A percentile compares a stretch with the other conserved stretches of the same genome.
These are phyloP conservation scores for Streptopelia turtur DNA, from an alignment of 2,797 vertebrate species.

Conservation along the genomic window DNA sequence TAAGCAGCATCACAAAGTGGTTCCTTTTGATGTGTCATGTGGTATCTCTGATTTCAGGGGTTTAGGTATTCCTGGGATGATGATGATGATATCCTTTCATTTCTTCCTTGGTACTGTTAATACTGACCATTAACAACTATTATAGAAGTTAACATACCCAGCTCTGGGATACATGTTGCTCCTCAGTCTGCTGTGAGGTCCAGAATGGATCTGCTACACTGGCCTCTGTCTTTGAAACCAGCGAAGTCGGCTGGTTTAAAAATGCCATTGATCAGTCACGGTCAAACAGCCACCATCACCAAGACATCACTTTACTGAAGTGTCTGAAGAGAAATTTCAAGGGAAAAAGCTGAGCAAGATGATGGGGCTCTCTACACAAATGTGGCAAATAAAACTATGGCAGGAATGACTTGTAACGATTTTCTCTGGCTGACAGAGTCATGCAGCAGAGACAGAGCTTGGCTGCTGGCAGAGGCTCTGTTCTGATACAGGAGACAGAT, in stretches of 20 bases:
- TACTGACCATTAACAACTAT: neutral
- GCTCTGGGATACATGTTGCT: fast-evolving
- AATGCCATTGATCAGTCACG: neutral
- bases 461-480: neutral
- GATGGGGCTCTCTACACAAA: neutral
- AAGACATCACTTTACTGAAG: neutral
- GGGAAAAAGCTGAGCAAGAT: neutral
- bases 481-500: neutral
- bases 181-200: neutral
- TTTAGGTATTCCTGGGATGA: neutral
- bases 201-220: neutral
- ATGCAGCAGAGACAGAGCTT: neutral
- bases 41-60: neutral
- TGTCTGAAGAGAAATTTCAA: neutral
- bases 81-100: neutral
- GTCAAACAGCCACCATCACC: neutral
- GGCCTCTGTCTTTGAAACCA: neutral
- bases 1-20: neutral
- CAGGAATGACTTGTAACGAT: neutral
- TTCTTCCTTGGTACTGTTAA: neutral
- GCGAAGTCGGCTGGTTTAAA: neutral
- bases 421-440: neutral
- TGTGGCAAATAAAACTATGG: neutral
- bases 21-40: neutral
- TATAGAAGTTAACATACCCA: neutral